A percentile compares a stretch with the other conserved stretches of the same genome.
Conservation (phyloP, 2,113 vertebrate genomes). For the Kobus ellipsiprymnus region DNA sequence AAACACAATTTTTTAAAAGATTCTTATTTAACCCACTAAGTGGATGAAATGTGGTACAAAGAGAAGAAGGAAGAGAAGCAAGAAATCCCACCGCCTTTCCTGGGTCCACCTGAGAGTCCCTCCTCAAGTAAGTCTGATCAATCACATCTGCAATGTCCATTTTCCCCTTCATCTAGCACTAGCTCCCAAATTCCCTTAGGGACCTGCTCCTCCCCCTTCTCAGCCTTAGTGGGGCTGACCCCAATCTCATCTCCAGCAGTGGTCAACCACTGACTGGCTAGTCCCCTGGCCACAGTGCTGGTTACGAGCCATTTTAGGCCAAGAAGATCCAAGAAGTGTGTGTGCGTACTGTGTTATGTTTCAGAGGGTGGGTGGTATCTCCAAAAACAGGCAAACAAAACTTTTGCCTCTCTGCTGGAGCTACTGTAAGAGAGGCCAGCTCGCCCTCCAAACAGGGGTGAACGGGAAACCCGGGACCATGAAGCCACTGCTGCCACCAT, state of each 20-base stretch:
- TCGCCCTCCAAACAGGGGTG: not conserved
- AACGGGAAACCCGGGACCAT: not conserved
- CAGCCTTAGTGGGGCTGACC: not conserved
- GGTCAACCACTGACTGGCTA: not conserved
- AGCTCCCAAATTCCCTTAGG: not conserved
- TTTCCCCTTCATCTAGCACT: not conserved
- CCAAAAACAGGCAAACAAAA: not conserved
- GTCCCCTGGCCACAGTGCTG: not conserved
- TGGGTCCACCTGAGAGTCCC: no score
- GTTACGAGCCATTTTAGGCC: not conserved
- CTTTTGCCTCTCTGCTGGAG: not conserved
- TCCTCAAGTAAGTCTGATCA: not conserved
- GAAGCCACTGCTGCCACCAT: not conserved
- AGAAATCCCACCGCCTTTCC: not conserved
- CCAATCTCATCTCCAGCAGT: not conserved
- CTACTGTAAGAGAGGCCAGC: not conserved
- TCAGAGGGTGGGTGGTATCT: not conserved
- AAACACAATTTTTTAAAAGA: not conserved
- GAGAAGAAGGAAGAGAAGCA: not conserved
- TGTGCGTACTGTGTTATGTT: fast-evolving
- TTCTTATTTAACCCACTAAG: not conserved
- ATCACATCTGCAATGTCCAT: not conserved
- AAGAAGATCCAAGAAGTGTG: not conserved
- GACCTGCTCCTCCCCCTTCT: not conserved
- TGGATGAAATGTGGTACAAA: not conserved